phyloP scores from a whole-genome alignment of 2,797 vertebrate species.

The Pithecia hirsuta region DNA sequence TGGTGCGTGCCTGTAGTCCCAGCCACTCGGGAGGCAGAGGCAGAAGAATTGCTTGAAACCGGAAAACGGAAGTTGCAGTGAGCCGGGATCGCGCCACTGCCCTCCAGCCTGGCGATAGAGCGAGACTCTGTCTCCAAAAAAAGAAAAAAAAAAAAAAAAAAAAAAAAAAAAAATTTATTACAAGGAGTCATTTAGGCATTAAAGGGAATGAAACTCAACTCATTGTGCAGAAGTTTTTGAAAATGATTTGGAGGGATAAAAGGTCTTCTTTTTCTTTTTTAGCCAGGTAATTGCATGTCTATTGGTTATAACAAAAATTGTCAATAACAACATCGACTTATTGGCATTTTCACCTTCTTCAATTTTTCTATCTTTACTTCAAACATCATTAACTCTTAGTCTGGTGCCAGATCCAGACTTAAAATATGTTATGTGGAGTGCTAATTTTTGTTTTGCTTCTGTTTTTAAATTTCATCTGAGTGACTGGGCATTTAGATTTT shows the following conservation, averaged over 20 bases:
- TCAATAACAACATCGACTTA: neutral
- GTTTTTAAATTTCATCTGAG: neutral
- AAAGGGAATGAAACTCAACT: neutral
- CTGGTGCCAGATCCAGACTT: neutral
- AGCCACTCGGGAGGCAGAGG: no score
- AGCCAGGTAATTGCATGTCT: conserved; percentile 9
- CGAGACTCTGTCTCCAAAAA: no score
- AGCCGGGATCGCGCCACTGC: no score
- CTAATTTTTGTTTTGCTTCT: conserved; percentile 2
- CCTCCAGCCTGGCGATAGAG: no score
- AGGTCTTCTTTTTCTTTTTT: neutral
- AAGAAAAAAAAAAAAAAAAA: no score
- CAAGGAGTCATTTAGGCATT: neutral
- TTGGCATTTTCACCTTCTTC: neutral
- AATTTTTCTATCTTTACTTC: neutral
- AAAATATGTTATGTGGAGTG: neutral
- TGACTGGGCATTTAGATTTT: neutral
- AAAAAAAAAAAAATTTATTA: no score
- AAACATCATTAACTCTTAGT: neutral
- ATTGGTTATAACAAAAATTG: neutral
- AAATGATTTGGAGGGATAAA: neutral
- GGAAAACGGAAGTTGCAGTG: no score
- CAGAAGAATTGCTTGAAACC: no score
- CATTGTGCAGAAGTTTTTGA: neutral
- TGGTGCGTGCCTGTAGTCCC: no score